Evolutionary conservation across 2,113 vertebrate genomes (phyloP), one percentile per base, ranked within the genome.

Genomic region (Xiphorhynchus elegans): DNA sequence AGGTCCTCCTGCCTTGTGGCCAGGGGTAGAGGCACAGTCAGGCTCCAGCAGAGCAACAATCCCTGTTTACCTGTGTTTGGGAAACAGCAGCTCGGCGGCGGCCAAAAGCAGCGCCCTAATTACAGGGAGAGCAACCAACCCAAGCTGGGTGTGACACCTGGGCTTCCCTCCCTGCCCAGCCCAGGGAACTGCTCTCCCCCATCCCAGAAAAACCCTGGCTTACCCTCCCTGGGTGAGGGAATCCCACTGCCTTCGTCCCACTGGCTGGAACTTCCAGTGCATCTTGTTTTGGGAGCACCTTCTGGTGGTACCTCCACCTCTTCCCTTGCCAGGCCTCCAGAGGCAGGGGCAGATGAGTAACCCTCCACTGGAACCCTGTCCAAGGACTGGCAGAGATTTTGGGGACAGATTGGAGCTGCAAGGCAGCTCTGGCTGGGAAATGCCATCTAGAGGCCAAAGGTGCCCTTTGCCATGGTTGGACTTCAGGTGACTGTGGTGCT

Each of bases 51-150:
- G 64, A 77, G 55, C 83, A 73, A n/a, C 56, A 53, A 17, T 7
- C 33, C 40, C 50, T 64, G 86, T n/a, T 94, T 44, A 26, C 53
- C 33, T 7, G 33, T 25, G 53, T 10, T 79, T 31, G 78, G 83
- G 49, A 44, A 90, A 80, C 68, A 92, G 89, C 37, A 88, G 80
- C 75, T 4, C 24, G 17, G 11, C 46, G 44, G 69, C 19, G 79
- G 86, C 82, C 86, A 82, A 69, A 11, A 73, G 83, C 70, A 62
- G 73, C 10, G 55, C 66, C 81, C 89, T 76, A 87, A 88, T 76
- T 76, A n/a, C 9, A 44, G 70, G 56, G 70, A 92, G 49, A 10
- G 84, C 25, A 19, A 47, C 44, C 19, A 59, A 33, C n/a, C n/a
- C 50, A 40, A 50, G 47, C 40, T 11, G 15, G 40, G 56, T 9